Conservation (phyloP, 2,888 invertebrate genomes). For the Amblyteles armatorius region DNA sequence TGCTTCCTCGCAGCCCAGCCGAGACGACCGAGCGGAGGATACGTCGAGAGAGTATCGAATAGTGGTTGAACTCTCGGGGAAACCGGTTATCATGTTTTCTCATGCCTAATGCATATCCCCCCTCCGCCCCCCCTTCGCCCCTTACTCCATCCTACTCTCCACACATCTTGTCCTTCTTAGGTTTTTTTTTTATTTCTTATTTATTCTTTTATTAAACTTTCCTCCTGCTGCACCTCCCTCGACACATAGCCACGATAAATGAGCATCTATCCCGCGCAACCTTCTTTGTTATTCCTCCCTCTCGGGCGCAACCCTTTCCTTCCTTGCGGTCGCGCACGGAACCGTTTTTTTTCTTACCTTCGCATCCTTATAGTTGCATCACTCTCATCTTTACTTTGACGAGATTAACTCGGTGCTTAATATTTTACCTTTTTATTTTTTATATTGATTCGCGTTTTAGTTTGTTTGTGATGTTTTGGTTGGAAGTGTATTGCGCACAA, state of each 20-base stretch:
- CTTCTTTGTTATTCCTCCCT: not conserved
- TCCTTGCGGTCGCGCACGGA: constrained; percentile 3
- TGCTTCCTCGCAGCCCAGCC: constrained; percentile 24
- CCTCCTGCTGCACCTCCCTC: constrained; percentile 15
- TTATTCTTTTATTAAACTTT: constrained; percentile 34
- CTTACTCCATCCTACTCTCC: not conserved
- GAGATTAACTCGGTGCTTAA: not conserved
- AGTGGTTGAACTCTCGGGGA: constrained; percentile 65
- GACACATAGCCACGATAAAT: constrained; percentile 54
- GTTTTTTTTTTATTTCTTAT: not conserved
- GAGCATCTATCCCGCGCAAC: constrained; percentile 63
- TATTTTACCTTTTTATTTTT: not conserved
- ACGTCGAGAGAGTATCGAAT: constrained; percentile 46
- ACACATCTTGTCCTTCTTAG: constrained; percentile 6
- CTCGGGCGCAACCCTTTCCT: not conserved
- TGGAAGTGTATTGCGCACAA: too few relatives aligned
- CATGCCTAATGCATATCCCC: constrained; percentile 70
- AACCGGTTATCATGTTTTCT: constrained; percentile 70
- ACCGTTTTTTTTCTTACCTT: constrained; percentile 16
- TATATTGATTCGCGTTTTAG: not conserved
- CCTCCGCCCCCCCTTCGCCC: too few relatives aligned
- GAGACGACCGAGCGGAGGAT: constrained; percentile 40
- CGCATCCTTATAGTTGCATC: not conserved
- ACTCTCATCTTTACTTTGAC: not conserved
- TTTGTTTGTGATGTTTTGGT: not conserved